Base-by-base conservation (phyloP, 1,140 invertebrate species). In the Ceratosolen fusciceps region DNA sequence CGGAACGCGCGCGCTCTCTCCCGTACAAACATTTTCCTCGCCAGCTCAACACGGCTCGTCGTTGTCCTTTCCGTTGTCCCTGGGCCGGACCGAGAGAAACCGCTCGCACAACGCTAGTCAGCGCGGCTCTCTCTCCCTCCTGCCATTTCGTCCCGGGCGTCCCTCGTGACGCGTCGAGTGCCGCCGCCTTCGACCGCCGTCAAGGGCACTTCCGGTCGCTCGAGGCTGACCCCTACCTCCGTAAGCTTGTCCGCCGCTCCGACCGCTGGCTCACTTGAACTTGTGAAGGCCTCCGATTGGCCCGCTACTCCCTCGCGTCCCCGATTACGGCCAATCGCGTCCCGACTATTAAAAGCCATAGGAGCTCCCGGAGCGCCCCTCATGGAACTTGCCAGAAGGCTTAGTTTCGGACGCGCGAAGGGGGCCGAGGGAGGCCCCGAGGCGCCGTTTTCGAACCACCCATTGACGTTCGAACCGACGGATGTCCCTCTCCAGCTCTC, bases 341-440 rank as follows among this genome's bases (percentile, higher is more conserved):
- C 7, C 0, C 29, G 16, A 39, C 68, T 71, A 54, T 47, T 34
- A 54, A 31, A 7, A n/a, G 4, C 24, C 19, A 3, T 4, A 1
- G 16, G n/a, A n/a, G n/a, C n/a, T n/a, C 26, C 1, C 34, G 16
- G 9, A 34, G 16, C 52, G 5, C 2, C 9, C 8, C 26, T n/a
- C 39, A n/a, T 78, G 37, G 76, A 78, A 78, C 56, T 78, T 78
- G 16, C 76, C 26, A 60, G 76, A 78, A 72, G 68, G 19, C 62
- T 62, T 24, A 5, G 49, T 19, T 52, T 21, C 21, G 47, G n/a
- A n/a, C n/a, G n/a, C n/a, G n/a, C n/a, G n/a, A n/a, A n/a, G n/a
- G n/a, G n/a, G n/a, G 19, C 37, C 39, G 24, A 29, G 26, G 26
- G 58, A 8, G 54, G 8, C 8, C 7, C 43, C 43, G 43, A 47